Base-by-base conservation (phyloP, 2,888 invertebrate genomes). In the Nycteola revayana region DNA sequence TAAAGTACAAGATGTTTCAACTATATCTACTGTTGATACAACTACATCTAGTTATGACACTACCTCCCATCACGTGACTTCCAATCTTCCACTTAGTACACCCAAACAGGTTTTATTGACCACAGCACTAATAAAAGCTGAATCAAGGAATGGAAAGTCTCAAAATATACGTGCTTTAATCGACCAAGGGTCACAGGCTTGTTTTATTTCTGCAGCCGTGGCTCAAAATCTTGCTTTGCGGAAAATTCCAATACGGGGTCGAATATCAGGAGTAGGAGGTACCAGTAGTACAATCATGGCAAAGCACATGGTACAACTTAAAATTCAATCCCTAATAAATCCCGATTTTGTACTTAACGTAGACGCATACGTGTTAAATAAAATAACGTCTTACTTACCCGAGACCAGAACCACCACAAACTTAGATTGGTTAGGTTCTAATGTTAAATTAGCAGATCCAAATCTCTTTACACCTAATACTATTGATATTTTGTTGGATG, bases 401-500 rank as follows among this genome's bases (percentile, higher is more conserved):
- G 11, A 10, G 5, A 2, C 2, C 1, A 14, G 14, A 1, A 14
- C 14, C 14, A 14, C 2, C 14, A 14, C 14, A 14, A 14, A 14
- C 5, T 14, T 14, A 14, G 14, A 14, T 14, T 14, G 14, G 14
- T 14, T 14, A 14, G 14, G 14, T 14, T 5, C 5, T 3, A 5
- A 14, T 14, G 14, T 14, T 2, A 14, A 14, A 7, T 18, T 28
- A 9, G 33, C 24, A 27, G 28, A 33, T 18, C 28, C 28, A 9
- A n/a, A 27, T 10, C 23, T 24, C 22, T 5, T 2, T 5, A 14
- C 5, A 14, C 14, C 14, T 2, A 14, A 14, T 5, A 14, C 2
- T 3, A 14, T 14, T 3, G 14, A 14, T 5, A 14, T 14, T 14
- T 8, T 39, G 11, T 39, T 34, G 18, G 34, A 27, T 9, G 39